A percentile compares a stretch with the other conserved stretches of the same genome.
phyloP scores from a whole-genome alignment of 2,113 vertebrate genomes.

The Pseudopodoces humilis region DNA sequence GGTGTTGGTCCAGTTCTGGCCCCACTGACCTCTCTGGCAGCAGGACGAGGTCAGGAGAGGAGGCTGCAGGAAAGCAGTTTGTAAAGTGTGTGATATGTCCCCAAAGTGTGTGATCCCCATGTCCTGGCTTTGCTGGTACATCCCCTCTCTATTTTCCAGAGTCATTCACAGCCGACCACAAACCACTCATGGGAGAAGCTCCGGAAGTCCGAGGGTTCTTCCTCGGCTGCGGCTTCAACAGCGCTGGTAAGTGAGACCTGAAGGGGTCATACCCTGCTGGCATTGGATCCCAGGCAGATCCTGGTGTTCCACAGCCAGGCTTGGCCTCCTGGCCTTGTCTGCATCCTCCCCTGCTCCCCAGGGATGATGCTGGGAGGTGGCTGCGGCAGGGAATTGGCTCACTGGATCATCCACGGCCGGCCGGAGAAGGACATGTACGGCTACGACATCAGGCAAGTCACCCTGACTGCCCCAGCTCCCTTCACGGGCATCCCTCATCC shows the following conservation, averaged over 20 bases:
- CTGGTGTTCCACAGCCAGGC: rapidly evolving
- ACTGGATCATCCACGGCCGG: conserved; percentile 89
- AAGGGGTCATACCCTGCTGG: neutral
- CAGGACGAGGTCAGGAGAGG: rapidly evolving
- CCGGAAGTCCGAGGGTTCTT: conserved; percentile 94
- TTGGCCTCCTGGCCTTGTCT: neutral
- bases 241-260: conserved; percentile 82
- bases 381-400: conserved; percentile 91
- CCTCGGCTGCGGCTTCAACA: conserved; percentile 97
- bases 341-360: neutral
- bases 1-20: neutral
- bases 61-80: neutral
- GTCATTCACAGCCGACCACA: conserved; percentile 96
- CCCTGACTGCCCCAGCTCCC: neutral
- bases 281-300: rapidly evolving
- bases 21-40: neutral
- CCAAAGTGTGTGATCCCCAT: neutral
- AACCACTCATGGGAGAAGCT: conserved; percentile 93
- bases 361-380: conserved; percentile 98
- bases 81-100: rapidly evolving
- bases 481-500: rapidly evolving
- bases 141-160: conserved; percentile 71
- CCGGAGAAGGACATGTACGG: conserved; percentile 97
- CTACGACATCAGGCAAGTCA: conserved; percentile 90
- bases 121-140: neutral